Evolutionary conservation across 2,888 invertebrate species (phyloP).

Genomic region (Litoditis marina): DNA sequence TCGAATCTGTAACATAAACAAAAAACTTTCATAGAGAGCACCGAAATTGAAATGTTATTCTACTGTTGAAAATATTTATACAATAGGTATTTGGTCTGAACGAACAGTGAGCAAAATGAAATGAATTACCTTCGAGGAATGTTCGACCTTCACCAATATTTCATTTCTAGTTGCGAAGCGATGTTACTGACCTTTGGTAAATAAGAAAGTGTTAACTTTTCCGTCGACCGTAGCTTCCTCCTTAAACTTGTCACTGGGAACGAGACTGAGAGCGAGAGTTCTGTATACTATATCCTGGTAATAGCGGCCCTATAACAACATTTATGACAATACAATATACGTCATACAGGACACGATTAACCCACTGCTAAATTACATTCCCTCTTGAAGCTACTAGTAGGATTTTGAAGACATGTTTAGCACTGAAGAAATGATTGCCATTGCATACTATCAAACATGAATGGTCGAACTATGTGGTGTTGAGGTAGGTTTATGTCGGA

Average conservation of each 20-base stretch:
- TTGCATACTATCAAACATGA: no score
- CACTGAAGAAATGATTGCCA: no score
- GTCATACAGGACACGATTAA: no score
- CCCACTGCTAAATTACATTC: no score
- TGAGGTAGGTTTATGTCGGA: no score
- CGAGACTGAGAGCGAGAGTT: conserved; percentile 50
- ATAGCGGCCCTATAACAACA: conserved; percentile 22
- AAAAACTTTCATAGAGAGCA: no score
- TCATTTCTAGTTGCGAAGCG: background rate
- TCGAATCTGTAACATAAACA: background rate
- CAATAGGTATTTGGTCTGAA: no score
- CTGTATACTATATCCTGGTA: conserved; percentile 51
- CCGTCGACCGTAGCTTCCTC: conserved; percentile 25
- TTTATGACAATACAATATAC: background rate
- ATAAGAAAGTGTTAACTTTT: conserved; percentile 24
- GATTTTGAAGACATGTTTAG: no score
- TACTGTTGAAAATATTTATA: background rate
- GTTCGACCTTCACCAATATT: background rate
- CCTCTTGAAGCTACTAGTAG: no score
- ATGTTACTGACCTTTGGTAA: conserved; percentile 23
- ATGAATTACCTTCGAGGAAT: background rate
- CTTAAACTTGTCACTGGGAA: conserved; percentile 45
- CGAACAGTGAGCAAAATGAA: background rate
- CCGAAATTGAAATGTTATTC: no score
- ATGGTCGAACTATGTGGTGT: no score